phyloP scores from a whole-genome alignment of 2,113 vertebrate genomes.

The Labeo rohita region DNA sequence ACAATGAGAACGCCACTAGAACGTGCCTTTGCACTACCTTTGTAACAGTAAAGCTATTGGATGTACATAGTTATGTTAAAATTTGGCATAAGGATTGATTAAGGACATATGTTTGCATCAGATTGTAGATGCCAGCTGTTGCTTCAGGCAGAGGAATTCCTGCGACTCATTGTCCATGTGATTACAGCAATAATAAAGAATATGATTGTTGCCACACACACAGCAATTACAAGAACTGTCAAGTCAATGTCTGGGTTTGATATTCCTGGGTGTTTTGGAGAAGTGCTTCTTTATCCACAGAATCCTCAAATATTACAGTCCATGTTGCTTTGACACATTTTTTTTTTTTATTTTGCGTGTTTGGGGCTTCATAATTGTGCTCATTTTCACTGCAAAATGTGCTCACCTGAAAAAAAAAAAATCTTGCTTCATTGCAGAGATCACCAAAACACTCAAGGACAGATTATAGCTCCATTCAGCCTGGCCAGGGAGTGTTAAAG shows the following conservation, averaged over 20 bases:
- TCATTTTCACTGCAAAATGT: conserved; percentile 71
- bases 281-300: conserved; percentile 56
- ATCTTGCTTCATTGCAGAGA: no score
- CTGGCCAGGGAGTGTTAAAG: no score
- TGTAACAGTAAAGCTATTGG: not conserved
- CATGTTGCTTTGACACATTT: conserved; percentile 60
- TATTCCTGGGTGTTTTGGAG: no score
- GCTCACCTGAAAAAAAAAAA: conserved; percentile 60
- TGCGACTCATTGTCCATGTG: not conserved
- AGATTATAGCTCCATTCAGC: no score
- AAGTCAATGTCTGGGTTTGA: no score
- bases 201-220: not conserved
- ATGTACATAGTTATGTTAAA: not conserved
- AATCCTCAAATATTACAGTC: conserved; percentile 69
- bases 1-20: no score
- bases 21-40: no score
- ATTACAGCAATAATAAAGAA: conserved; percentile 8
- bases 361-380: conserved; percentile 73
- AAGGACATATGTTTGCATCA: no score
- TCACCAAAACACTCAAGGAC: no score
- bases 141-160: no score
- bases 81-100: not conserved
- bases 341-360: conserved; percentile 73
- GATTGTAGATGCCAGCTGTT: no score
- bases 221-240: no score